Percentiles rank a stretch among this genome's conserved stretches.
Conservation (phyloP, 2,113 vertebrate genomes). For the Pollachius pollachius region DNA sequence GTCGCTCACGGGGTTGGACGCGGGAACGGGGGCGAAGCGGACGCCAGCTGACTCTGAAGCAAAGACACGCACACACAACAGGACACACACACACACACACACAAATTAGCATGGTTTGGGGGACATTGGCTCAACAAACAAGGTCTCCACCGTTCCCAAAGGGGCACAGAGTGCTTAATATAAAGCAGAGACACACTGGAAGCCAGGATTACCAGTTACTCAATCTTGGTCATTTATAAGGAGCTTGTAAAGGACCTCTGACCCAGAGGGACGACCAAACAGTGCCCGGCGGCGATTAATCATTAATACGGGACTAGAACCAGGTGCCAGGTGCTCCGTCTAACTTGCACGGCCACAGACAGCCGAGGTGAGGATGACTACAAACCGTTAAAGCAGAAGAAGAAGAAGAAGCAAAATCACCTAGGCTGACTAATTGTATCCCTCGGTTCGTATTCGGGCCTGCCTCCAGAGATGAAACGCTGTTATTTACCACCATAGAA, state of each 20-base stretch:
- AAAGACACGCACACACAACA: conserved; percentile 25
- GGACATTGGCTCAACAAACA: background rate
- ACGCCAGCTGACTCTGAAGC: conserved; percentile 75
- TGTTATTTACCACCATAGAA: no score
- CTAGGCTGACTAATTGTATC: no score
- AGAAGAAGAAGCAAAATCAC: no score
- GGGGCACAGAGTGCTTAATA: no score
- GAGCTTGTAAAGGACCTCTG: conserved; percentile 11
- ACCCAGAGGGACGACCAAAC: background rate
- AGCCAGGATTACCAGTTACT: background rate
- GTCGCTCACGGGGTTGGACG: conserved; percentile 35
- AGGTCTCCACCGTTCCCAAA: background rate
- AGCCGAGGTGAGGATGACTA: background rate
- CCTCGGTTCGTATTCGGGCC: no score
- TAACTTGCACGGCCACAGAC: background rate
- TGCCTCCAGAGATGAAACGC: no score
- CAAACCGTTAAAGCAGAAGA: background rate
- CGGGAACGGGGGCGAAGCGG: conserved; percentile 60
- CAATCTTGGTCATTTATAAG: conserved; percentile 9
- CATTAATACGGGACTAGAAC: background rate
- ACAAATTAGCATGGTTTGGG: background rate
- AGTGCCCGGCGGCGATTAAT: no score
- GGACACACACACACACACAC: conserved; percentile 7
- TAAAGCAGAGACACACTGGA: background rate
- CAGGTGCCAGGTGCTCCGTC: background rate